phyloP scores from a whole-genome alignment of 2,113 vertebrate genomes.

The Mirza zaza region DNA sequence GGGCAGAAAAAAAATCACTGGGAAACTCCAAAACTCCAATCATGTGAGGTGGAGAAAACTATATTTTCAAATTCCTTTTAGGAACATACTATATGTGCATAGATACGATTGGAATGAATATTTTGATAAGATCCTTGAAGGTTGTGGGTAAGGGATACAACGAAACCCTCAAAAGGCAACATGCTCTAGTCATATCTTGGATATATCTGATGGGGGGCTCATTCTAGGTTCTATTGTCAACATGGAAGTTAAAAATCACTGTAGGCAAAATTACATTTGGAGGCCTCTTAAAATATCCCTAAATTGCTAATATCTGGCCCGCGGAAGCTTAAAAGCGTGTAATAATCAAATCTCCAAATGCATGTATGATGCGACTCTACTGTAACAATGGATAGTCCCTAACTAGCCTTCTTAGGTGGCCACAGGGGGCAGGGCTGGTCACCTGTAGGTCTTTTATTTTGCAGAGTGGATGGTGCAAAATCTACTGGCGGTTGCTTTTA shows the following conservation, averaged over 20 bases:
- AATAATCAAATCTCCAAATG: not conserved
- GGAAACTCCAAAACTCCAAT: not conserved
- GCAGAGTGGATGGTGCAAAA: not conserved
- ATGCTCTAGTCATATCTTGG: not conserved
- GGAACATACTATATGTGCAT: not conserved
- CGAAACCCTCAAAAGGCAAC: not conserved
- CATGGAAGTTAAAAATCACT: not conserved
- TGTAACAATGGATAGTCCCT: not conserved
- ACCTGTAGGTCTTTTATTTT: not conserved
- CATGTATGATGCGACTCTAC: not conserved
- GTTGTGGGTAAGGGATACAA: not conserved
- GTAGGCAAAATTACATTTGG: not conserved
- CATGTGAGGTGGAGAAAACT: not conserved
- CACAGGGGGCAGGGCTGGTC: no score
- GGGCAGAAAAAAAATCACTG: not conserved
- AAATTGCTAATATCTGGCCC: not conserved
- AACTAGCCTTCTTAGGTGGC: not conserved
- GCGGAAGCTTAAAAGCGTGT: not conserved
- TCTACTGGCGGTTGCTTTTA: not conserved
- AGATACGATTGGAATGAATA: not conserved
- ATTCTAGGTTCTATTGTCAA: not conserved
- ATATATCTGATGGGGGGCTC: not conserved
- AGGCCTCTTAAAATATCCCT: not conserved
- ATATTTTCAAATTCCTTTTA: not conserved
- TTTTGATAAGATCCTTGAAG: not conserved